These are phyloP conservation scores for Oasisia sp. DNA, from an alignment of 2,888 invertebrate genomes.

Conservation along the genomic window DNA sequence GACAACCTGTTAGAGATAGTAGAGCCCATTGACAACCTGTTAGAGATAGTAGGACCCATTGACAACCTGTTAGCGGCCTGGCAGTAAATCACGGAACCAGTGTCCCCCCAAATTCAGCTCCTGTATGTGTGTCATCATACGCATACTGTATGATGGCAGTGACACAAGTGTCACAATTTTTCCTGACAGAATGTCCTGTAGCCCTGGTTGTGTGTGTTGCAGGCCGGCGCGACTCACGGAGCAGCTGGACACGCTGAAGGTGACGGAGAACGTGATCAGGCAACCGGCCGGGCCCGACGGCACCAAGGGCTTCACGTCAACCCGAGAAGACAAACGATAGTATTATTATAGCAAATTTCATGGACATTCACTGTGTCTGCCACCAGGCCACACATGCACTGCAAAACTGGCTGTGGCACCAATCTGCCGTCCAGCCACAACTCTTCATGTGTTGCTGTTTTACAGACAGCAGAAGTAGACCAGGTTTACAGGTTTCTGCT, in stretches of 20 bases:
- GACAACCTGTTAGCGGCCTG: no score
- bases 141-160: no score
- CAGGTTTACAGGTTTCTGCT: neutral
- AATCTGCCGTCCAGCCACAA: neutral
- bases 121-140: no score
- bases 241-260: neutral
- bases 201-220: neutral
- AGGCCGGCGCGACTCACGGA: neutral
- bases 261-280: neutral
- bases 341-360: neutral
- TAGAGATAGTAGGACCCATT: no score
- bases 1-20: no score
- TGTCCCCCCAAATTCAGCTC: no score
- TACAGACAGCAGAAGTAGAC: neutral
- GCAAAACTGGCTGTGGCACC: neutral
- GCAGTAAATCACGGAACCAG: no score
- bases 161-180: no score
- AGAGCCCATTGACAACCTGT: no score
- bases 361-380: neutral
- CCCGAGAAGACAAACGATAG: neutral
- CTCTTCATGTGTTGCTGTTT: neutral
- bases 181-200: no score
- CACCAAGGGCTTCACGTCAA: conserved; percentile 17
- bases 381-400: neutral
- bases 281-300: neutral